phyloP scores from a whole-genome alignment of 2,888 invertebrate species.

The Heteromyza rotundicornis region DNA sequence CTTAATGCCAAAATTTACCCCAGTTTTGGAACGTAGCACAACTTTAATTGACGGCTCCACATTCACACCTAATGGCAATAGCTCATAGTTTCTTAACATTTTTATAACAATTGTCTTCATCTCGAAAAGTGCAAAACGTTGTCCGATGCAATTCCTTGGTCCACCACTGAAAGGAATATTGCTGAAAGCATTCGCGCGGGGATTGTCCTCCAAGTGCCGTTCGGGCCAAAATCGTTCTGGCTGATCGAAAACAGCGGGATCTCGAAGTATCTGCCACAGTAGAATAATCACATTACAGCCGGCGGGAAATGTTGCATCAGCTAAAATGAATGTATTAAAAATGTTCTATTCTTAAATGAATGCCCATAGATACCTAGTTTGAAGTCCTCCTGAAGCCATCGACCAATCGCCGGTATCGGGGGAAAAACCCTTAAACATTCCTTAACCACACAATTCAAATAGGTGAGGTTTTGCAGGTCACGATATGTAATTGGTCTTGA shows the following conservation, averaged over 20 bases:
- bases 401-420: constrained; percentile 69
- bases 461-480: constrained; percentile 48
- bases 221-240: constrained; percentile 54
- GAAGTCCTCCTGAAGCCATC: constrained; percentile 65
- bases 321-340: constrained; percentile 20
- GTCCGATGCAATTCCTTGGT: constrained; percentile 65
- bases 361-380: constrained; percentile 66
- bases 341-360: not conserved
- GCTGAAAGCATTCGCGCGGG: constrained; percentile 34
- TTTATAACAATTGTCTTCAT: constrained; percentile 52
- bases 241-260: constrained; percentile 46
- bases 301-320: constrained; percentile 42
- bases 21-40: constrained; percentile 53
- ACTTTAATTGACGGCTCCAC: constrained; percentile 52
- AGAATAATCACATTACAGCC: constrained; percentile 51
- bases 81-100: constrained; percentile 48
- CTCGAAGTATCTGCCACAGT: constrained; percentile 51
- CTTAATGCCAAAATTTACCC: constrained; percentile 52
- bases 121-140: constrained; percentile 55
- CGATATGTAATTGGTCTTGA: constrained; percentile 35
- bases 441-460: constrained; percentile 71
- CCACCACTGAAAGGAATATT: constrained; percentile 60
- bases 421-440: constrained; percentile 71
- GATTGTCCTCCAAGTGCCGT: constrained; percentile 62
- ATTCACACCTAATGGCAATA: constrained; percentile 49